Base-by-base conservation (phyloP, 1,140 invertebrate species). In the Saccostrea glomerata region DNA sequence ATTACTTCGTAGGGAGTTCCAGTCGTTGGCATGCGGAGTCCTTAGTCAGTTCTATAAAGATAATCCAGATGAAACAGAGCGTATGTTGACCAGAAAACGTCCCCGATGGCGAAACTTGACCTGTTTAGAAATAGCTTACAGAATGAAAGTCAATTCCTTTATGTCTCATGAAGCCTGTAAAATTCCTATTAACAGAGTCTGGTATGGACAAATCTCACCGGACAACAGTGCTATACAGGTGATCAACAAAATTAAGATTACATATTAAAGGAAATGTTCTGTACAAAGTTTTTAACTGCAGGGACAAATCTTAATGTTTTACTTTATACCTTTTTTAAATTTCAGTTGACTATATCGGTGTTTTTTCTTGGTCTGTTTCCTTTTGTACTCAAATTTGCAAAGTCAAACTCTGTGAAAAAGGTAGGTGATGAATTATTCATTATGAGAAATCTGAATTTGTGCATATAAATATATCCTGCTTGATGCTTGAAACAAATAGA, bases 201-300 rank as follows among this genome's bases (percentile, higher is more conserved):
- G 82, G 82, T 55, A 30, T 54, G 23, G 23, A 20, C 20, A 84
- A 84, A 84, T 84, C 25, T 84, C 82, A 55, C 23, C 40, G 1
- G 82, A 84, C 82, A 84, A 84, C 82, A 84, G 55, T 55, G 82
- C 82, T 13, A 12, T 84, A 84, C 40, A 36, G 55, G 82, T 84
- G 55, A 55, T 36, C 5, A 77, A 66, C 7, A 20, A 66, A 66
- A 20, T n/a, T 20, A 4, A 0, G 6, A 47, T 47, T 47, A 47
- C 2, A 3, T 1, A 1, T 47, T 47, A 6, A 47, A 47, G 47
- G 47, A 47, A 7, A 47, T 7, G 47, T 47, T 47, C 47, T 47
- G 47, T 47, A 47, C 47, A 47, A 2, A 3, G 47, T 47, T 47
- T 20, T 20, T n/a, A 63, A 63, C 6, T 0, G 0, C 5, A 4